phyloP scores from a whole-genome alignment of 2,888 invertebrate genomes.

The Monoplex corrugatus region DNA sequence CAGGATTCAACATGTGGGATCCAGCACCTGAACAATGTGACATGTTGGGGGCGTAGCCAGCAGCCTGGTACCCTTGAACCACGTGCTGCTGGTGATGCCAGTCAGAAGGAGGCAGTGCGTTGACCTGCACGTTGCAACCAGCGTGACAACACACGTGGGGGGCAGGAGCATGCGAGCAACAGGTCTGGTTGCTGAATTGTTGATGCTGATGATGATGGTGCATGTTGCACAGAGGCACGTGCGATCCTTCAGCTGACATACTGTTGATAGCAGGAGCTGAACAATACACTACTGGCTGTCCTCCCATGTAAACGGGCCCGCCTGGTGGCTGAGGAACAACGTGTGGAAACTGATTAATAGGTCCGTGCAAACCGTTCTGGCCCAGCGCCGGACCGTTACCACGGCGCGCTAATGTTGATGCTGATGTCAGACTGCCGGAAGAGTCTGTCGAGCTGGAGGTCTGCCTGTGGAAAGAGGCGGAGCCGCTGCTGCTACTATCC shows the following conservation, averaged over 20 bases:
- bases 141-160: not conserved
- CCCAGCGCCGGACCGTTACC: not conserved
- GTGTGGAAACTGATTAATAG: not conserved
- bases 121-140: not conserved
- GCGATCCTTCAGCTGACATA: not conserved
- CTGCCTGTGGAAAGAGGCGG: not conserved
- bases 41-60: too few species aligned
- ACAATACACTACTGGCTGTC: not conserved
- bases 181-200: not conserved
- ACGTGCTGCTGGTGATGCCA: not conserved
- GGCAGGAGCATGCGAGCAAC: not conserved
- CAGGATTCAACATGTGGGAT: too few species aligned
- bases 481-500: not conserved
- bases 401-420: not conserved
- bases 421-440: not conserved
- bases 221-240: not conserved
- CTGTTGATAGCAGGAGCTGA: not conserved
- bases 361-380: not conserved
- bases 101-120: not conserved
- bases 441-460: conserved; percentile 27
- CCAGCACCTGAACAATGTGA: too few species aligned
- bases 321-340: not conserved
- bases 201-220: not conserved
- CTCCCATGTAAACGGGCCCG: not conserved
- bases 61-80: too few species aligned